Evolutionary conservation across 92 coral and sea anemone species (phyloP), one percentile per base, ranked within the genome.

Genomic region (Palythoa grandiflora): DNA sequence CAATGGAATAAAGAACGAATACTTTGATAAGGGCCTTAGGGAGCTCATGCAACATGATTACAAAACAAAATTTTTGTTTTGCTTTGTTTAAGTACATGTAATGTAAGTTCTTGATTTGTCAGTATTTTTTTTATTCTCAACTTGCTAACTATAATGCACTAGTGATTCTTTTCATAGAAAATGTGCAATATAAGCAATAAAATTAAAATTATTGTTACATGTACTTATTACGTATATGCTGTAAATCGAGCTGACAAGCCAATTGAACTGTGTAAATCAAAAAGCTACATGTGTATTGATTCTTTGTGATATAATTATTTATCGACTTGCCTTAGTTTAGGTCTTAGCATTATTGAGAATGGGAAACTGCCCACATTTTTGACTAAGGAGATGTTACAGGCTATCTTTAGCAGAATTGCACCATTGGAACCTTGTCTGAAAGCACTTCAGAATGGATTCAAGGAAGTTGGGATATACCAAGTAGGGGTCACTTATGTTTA

Each of bases 271-370:
- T 51, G 55, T 51, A 51, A 51, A 51, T 51, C 55, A 51, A 51
- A 51, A 51, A 51, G 55, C 55, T 51, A 51, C 55, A 51, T 51
- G 55, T 51, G 55, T 51, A 51, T 51, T 51, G 55, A 51, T 51
- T 51, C 55, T 51, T 51, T 51, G 55, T 51, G 55, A 51, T 51
- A 51, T 51, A 51, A 51, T 51, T 60, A 60, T 60, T 11, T 17
- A 60, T 60, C 20, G 68, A 60, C 68, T 0, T 66, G 35, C 37
- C 72, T 66, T 66, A 6, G 72, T 72, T 38, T 14, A 81, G 90
- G 92, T 28, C 83, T 91, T n/a, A 91, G 94, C 80, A 91, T 91
- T 79, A 91, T 91, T 79, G 90, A 90, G 71, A 85, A 90, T 86
- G 90, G 90, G 38, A 86, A 86, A 71, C 47, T 88, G 70, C 87